Percentiles rank a stretch among this genome's conserved stretches.
These are phyloP conservation scores for Scomberomorus guttatus DNA, from an alignment of 2,797 vertebrate genomes.

Conservation along the genomic window DNA sequence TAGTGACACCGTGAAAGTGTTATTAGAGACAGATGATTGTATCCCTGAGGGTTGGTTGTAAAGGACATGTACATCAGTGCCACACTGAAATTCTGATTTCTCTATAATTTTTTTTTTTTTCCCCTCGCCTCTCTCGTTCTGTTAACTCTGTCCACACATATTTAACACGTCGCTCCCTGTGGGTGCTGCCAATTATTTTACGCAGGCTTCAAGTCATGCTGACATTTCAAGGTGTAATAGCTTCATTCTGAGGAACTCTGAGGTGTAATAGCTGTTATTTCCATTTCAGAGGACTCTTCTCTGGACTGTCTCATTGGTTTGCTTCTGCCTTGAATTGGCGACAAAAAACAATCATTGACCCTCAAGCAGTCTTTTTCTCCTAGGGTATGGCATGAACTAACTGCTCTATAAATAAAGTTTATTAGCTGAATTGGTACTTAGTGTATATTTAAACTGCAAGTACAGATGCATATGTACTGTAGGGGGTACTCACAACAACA, in stretches of 20 bases:
- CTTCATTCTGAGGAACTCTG: slow-evolving; percentile 8
- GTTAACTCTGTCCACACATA: slow-evolving; percentile 20
- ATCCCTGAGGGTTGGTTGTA: slow-evolving; percentile 56
- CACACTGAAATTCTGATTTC: slow-evolving; percentile 49
- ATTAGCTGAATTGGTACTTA: not conserved
- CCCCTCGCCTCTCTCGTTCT: slow-evolving; percentile 14
- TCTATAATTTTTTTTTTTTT: slow-evolving; percentile 35
- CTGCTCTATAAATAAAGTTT: not conserved
- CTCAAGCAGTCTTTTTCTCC: not conserved
- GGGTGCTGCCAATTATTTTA: slow-evolving; percentile 41
- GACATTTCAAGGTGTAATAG: slow-evolving; percentile 11
- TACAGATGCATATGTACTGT: not conserved
- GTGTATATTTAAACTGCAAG: not conserved
- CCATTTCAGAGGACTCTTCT: not conserved
- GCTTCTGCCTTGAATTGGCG: not conserved
- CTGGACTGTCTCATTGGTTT: slow-evolving; percentile 1
- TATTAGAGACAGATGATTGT: slow-evolving; percentile 63
- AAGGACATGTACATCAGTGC: slow-evolving; percentile 55
- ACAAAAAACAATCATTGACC: not conserved
- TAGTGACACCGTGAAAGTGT: slow-evolving; percentile 53
- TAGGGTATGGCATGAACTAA: not conserved
- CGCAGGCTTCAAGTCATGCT: slow-evolving; percentile 25
- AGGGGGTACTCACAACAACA: not conserved
- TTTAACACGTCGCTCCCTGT: slow-evolving; percentile 15
- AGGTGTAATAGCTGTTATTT: not conserved